Percentiles rank a stretch among this genome's conserved stretches.
Conservation (phyloP, 2,113 vertebrate species). For the Corydoras maculifer region DNA sequence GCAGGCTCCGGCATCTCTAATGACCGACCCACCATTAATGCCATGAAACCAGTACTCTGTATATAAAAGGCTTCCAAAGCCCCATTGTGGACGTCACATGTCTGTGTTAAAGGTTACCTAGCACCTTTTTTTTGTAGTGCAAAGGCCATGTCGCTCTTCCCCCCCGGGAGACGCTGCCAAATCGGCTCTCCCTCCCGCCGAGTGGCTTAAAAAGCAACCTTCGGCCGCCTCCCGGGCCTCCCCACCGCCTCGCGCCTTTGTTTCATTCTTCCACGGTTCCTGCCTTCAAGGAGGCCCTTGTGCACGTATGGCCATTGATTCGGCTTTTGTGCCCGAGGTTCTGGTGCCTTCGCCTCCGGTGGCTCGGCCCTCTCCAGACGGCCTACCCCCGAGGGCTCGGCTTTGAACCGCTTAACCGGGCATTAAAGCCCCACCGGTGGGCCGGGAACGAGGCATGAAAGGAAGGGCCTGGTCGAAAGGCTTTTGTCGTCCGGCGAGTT, state of each 20-base stretch:
- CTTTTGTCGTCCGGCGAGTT: slow-evolving; percentile 58
- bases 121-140: not conserved
- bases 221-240: not conserved
- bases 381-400: slow-evolving; percentile 34
- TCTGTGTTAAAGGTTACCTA: slow-evolving; percentile 41
- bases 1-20: too few species aligned
- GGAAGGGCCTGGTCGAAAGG: slow-evolving; percentile 59
- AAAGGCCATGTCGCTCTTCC: slow-evolving; percentile 30
- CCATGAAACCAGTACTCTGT: not conserved
- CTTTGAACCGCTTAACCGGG: slow-evolving; percentile 52
- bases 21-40: not conserved
- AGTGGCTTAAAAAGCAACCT: slow-evolving; percentile 31
- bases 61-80: slow-evolving; percentile 24
- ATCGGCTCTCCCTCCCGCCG: slow-evolving; percentile 21
- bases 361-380: slow-evolving; percentile 17
- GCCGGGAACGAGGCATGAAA: slow-evolving; percentile 56
- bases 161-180: slow-evolving; percentile 14
- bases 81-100: slow-evolving; percentile 18
- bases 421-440: slow-evolving; percentile 56
- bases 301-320: slow-evolving; percentile 37
- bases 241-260: slow-evolving; percentile 22
- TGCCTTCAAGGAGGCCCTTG: slow-evolving; percentile 7
- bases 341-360: slow-evolving; percentile 17
- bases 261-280: slow-evolving; percentile 23
- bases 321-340: slow-evolving; percentile 33